Evolutionary conservation across 2,888 invertebrate species (phyloP).

Genomic region (Hypsopygia costalis): DNA sequence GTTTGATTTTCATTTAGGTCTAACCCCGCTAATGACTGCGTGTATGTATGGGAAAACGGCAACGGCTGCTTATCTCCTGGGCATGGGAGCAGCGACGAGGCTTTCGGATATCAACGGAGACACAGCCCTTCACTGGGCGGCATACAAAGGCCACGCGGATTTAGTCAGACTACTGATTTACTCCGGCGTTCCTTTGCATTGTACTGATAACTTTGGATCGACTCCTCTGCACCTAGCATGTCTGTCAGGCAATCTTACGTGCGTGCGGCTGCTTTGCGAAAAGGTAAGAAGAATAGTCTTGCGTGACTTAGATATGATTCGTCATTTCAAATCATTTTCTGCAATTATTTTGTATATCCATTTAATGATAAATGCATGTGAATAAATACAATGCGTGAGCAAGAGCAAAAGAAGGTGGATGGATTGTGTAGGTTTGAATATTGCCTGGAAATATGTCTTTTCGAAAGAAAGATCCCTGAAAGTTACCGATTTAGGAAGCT

Average conservation of each 20-base stretch:
- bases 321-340: too few relatives aligned
- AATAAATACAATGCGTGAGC: too few relatives aligned
- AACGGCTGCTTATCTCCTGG: conserved; percentile 93
- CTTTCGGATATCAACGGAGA: conserved; percentile 95
- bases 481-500: too few relatives aligned
- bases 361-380: too few relatives aligned
- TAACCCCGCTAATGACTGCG: conserved; percentile 95
- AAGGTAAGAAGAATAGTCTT: conserved; percentile 76
- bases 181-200: conserved; percentile 93
- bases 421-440: too few relatives aligned
- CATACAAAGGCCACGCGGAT: conserved; percentile 95
- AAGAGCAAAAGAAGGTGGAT: too few relatives aligned
- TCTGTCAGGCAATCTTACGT: conserved; percentile 91
- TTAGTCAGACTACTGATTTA: conserved; percentile 93
- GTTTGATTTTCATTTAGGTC: too few relatives aligned
- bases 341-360: too few relatives aligned
- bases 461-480: too few relatives aligned
- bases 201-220: conserved; percentile 95
- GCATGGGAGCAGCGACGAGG: conserved; percentile 93
- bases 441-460: too few relatives aligned
- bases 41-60: conserved; percentile 96
- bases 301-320: too few relatives aligned
- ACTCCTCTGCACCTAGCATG: conserved; percentile 95
- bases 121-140: conserved; percentile 96
- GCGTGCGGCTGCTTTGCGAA: conserved; percentile 93